Evolutionary conservation across 2,888 invertebrate species (phyloP).

Genomic region (Steinernema hermaphroditum): DNA sequence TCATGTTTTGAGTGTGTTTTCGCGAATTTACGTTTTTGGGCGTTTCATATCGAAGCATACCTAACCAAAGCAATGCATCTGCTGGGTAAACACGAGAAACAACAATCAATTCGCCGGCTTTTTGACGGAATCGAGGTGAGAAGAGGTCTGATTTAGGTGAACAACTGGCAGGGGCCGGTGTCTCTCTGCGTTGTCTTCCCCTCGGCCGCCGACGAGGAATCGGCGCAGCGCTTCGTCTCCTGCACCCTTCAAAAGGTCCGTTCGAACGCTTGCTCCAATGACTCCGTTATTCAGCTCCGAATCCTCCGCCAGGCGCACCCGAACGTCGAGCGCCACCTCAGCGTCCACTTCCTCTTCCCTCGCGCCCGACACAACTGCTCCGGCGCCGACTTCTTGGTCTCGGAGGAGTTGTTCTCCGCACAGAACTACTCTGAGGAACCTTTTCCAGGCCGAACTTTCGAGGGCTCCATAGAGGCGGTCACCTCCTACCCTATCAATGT

Average conservation of each 20-base stretch:
- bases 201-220: background rate
- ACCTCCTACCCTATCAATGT: slow-evolving; percentile 38
- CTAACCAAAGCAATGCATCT: too few relatives aligned
- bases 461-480: slow-evolving; percentile 24
- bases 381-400: too few relatives aligned
- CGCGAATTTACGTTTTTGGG: too few relatives aligned
- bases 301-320: background rate
- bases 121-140: too few relatives aligned
- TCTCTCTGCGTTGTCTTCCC: slow-evolving; percentile 21
- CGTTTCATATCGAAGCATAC: too few relatives aligned
- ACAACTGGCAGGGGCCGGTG: slow-evolving; percentile 23
- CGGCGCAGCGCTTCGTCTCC: background rate
- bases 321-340: background rate
- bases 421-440: background rate
- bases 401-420: too few relatives aligned
- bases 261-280: too few relatives aligned
- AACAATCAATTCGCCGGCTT: too few relatives aligned
- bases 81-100: too few relatives aligned
- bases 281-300: background rate
- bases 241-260: background rate
- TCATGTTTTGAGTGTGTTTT: too few relatives aligned
- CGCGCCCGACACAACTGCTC: too few relatives aligned
- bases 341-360: slow-evolving; percentile 14
- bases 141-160: too few relatives aligned
- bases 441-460: background rate